A percentile compares a stretch with the other conserved stretches of the same genome.
Conservation (phyloP, 2,113 vertebrate genomes). For the Nyctibius bracteatus region DNA sequence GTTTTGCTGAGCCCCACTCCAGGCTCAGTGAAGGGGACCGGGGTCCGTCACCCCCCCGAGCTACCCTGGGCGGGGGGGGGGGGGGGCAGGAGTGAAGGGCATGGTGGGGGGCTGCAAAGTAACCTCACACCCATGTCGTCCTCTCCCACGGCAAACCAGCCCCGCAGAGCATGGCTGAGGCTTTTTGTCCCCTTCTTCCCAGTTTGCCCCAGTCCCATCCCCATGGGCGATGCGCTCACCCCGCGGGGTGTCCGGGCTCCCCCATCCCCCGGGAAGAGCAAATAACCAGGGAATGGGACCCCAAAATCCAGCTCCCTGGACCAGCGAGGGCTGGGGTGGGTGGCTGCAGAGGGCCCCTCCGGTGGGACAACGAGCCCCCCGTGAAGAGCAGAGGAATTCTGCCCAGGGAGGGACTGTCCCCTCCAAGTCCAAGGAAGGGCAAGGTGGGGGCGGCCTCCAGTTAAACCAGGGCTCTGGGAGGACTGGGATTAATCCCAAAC, state of each 20-base stretch:
- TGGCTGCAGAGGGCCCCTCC: background rate
- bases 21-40: background rate
- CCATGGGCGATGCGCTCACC: too few species aligned
- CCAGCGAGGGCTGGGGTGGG: too few species aligned
- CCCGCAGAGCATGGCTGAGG: background rate
- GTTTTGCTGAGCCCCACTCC: background rate
- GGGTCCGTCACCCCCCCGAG: background rate
- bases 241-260: background rate
- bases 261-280: background rate
- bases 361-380: fast-evolving
- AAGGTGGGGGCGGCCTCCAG: background rate
- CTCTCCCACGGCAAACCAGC: background rate
- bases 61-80: background rate
- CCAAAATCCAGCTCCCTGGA: background rate
- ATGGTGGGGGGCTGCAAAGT: background rate
- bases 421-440: background rate
- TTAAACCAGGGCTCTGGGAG: background rate
- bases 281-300: background rate
- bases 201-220: background rate
- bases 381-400: background rate
- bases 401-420: background rate
- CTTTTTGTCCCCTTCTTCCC: background rate
- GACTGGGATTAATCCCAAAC: background rate
- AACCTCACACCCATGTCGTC: fast-evolving
- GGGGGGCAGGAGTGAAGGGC: fast-evolving